These are phyloP conservation scores for Heterohyrax brucei DNA, from an alignment of 2,797 vertebrate species.

Conservation along the genomic window DNA sequence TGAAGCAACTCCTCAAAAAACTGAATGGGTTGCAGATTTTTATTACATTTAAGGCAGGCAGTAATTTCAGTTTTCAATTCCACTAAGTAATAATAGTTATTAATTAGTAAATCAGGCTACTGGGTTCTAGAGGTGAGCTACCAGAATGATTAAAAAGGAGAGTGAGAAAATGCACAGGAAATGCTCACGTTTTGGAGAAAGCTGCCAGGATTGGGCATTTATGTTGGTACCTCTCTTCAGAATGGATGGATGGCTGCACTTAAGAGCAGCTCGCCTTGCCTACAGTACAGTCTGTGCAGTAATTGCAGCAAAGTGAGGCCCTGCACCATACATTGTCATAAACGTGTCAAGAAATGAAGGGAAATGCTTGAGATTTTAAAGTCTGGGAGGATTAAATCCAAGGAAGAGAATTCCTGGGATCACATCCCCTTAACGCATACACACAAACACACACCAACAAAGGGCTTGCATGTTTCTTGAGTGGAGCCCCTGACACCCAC, in stretches of 20 bases:
- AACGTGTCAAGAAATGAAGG: conserved; percentile 82
- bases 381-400: conserved; percentile 73
- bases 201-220: conserved; percentile 77
- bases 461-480: conserved; percentile 63
- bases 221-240: conserved; percentile 85
- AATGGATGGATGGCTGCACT: conserved; percentile 86
- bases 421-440: background rate
- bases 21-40: conserved; percentile 88
- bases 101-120: conserved; percentile 91
- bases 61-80: conserved; percentile 91
- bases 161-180: conserved; percentile 82
- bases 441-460: background rate
- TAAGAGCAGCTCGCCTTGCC: conserved; percentile 84
- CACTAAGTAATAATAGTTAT: conserved; percentile 92
- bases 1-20: conserved; percentile 82
- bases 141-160: conserved; percentile 87
- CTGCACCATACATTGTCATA: conserved; percentile 81
- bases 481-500: conserved; percentile 70
- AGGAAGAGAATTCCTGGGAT: conserved; percentile 66
- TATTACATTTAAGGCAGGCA: conserved; percentile 90
- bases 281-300: conserved; percentile 84
- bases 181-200: conserved; percentile 85
- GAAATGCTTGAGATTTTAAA: conserved; percentile 77
- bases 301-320: conserved; percentile 83
- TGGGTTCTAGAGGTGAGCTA: conserved; percentile 90